Evolutionary conservation across 2,797 vertebrate species (phyloP), one percentile per base, ranked within the genome.

Genomic region (Champsocephalus esox): DNA sequence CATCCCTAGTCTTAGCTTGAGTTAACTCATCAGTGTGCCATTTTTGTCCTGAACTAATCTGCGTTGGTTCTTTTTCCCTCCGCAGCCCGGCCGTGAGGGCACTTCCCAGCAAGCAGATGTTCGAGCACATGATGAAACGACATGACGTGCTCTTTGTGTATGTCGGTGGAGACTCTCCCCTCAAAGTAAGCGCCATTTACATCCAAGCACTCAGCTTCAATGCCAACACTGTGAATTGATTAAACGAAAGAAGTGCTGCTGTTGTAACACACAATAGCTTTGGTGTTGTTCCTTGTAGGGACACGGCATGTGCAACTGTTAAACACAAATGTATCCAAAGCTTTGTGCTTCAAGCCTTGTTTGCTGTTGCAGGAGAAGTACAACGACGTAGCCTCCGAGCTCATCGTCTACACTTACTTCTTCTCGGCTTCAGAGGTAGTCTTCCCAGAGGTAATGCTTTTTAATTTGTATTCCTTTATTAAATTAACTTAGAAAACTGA

Each of bases 341-440:
- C 48, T 12, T 66, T 64, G 34, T 74, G 16, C 70, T 66, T 16
- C 80, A 79, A 60, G 32, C 12, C 13, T 19, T 6, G 12, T 77
- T 64, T 78, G 34, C 69, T 9, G 0, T 90, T 92, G 70, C 93
- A 99, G 98, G 98, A 99, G 92, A 99, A 97, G 84, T 99, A 97
- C 88, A 95, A 95, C 70, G 97, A 99, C 65, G 96, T 96, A 63
- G 98, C 98, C 66, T 96, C 97, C 43, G 97, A 99, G 94, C 96
- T 99, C 90, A 99, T 99, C 65, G 97, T 99, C 66, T 98, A 98
- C 88, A 97, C 97, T 0, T 97, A 98, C 82, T 99, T 99, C 95
- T 99, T 98, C 96, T 98, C 97, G 14, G 96, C 97, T 48, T 95
- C 94, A 56, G 98, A 99, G 92, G 97, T 98, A 46, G 95, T 96